Base-by-base conservation (phyloP, 2,888 invertebrate species). In the Mermis nigrescens region DNA sequence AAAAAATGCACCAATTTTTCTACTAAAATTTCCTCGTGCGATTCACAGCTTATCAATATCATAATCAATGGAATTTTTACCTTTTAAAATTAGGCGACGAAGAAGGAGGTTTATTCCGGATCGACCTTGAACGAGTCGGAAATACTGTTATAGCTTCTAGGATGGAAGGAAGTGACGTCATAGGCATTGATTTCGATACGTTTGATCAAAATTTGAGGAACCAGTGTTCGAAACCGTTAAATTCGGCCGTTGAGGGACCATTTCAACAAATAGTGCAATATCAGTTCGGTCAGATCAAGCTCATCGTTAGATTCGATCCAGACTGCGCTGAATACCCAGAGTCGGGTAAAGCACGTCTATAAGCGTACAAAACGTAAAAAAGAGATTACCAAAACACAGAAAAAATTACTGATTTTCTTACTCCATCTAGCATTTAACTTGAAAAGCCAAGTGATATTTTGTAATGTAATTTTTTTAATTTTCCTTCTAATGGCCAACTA, bases 121-220 rank as follows among this genome's bases (percentile, higher is more conserved):
- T 71, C 57, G 71, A 71, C 61, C 68, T 69, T 57, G 71, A 71
- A 60, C 65, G 71, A 19, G 68, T 71, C 31, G 71, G 71, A 28
- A 67, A 68, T 31, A 71, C 70, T n/a, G 64, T 71, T 27, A 58
- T 71, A 19, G 57, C 70, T 24, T 65, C 64, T n/a, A 65, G 69
- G 2, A 66, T 69, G 62, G 71, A 71, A 61, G 69, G 69, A 3
- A 67, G 68, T 15, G 71, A 71, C 61, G 58, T 70, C 46, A 68
- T 70, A 68, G 65, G 66, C 46, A 66, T 68, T 58, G 69, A 66
- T 31, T 67, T 66, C 58, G 66, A 67, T 22, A 66, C 66, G 2
- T 70, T 64, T 58, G 69, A 69, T 57, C 66, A 69, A 55, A 64
- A 62, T 45, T 53, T 71, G 60, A 68, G 69, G 60, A 53, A 57